Conservation (phyloP, 2,888 invertebrate genomes). For the Mesoligia furuncula region DNA sequence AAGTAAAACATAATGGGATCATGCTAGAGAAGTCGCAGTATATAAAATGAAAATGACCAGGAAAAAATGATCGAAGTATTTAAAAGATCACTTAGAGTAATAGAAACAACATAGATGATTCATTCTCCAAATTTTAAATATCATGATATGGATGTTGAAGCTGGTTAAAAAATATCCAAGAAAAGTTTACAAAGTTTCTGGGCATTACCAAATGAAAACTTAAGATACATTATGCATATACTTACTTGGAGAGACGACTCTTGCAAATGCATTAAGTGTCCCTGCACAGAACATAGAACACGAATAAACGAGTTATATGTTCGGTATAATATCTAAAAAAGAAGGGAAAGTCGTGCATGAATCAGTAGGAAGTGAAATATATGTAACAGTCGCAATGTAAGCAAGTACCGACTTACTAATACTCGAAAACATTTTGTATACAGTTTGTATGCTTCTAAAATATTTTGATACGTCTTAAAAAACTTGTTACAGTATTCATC, state of each 20-base stretch:
- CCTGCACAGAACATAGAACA: background rate
- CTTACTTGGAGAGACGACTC: background rate
- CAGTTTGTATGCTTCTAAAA: constrained; percentile 9
- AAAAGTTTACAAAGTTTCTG: background rate
- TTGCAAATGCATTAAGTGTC: background rate
- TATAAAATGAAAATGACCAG: no score
- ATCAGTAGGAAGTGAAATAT: background rate
- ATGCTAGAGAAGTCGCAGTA: no score
- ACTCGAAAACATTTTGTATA: constrained; percentile 3
- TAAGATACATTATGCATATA: background rate
- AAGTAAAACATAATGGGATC: background rate
- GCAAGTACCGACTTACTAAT: background rate
- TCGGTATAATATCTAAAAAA: background rate
- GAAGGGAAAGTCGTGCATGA: background rate
- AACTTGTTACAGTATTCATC: background rate
- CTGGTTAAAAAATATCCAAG: background rate
- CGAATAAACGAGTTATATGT: background rate
- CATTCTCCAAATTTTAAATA: no score
- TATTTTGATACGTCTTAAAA: background rate
- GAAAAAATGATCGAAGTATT: no score
- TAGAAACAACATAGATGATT: no score
- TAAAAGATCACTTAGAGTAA: no score
- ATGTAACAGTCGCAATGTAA: no score
- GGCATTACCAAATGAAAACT: background rate
- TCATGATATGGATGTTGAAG: background rate